Percentiles rank a stretch among this genome's conserved stretches.
Evolutionary conservation across 2,797 vertebrate species (phyloP).

Genomic region (Columba guinea): DNA sequence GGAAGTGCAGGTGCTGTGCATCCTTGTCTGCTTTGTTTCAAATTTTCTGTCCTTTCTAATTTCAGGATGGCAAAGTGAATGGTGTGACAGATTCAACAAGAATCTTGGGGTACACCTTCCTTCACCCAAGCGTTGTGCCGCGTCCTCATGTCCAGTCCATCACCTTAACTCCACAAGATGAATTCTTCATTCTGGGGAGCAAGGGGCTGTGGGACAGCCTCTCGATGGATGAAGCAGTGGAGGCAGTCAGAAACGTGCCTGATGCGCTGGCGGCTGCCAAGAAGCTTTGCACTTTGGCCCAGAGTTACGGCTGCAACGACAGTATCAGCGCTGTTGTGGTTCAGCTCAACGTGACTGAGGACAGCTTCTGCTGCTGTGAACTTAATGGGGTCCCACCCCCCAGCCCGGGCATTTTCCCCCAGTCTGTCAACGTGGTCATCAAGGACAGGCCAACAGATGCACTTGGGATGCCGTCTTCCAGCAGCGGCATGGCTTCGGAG

Average conservation of each 20-base stretch:
- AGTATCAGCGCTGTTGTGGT: constrained; percentile 96
- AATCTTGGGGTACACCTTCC: constrained; percentile 97
- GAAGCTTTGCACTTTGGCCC: constrained; percentile 95
- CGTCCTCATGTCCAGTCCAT: constrained; percentile 92
- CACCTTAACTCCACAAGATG: constrained; percentile 91
- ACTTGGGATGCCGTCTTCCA: constrained; percentile 88
- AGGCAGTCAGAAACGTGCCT: constrained; percentile 89
- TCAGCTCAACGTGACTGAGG: constrained; percentile 93
- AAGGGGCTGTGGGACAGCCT: constrained; percentile 93
- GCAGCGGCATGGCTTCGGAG: constrained; percentile 89
- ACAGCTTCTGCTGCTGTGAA: constrained; percentile 97
- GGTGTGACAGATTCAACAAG: constrained; percentile 96
- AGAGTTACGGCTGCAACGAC: constrained; percentile 95
- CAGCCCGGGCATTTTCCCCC: constrained; percentile 86
- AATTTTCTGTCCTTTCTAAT: background rate
- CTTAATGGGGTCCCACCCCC: constrained; percentile 81
- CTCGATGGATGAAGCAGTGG: constrained; percentile 88
- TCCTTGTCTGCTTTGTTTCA: background rate
- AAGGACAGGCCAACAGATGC: constrained; percentile 80
- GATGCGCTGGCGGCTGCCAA: constrained; percentile 93
- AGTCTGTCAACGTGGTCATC: constrained; percentile 83
- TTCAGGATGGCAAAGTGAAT: constrained; percentile 97
- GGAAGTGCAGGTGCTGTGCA: background rate
- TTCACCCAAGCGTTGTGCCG: constrained; percentile 94
- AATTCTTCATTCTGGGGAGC: constrained; percentile 97